Base-by-base conservation (phyloP, 2,113 vertebrate species). In the Struthio camelus region DNA sequence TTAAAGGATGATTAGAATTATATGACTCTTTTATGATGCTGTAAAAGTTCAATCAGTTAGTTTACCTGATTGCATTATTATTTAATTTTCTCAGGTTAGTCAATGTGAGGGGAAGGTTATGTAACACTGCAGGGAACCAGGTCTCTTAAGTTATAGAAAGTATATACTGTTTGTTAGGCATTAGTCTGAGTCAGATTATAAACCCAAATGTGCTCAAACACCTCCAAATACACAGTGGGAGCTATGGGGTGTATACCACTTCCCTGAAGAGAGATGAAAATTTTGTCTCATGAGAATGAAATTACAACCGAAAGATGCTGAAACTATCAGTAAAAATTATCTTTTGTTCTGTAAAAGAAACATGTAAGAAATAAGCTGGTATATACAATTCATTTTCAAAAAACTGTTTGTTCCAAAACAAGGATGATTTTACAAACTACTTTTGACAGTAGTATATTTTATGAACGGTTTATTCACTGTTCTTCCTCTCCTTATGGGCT, bases 371-470 rank as follows among this genome's bases (percentile, higher is more conserved):
- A 36, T 5, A 30, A 87, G 5, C 10, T 40, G 24, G 28, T 38
- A 40, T 23, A 38, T 19, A 10, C 0, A 0, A 19, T 67, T 34
- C 14, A 42, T 42, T 77, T 92, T 62, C 17, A 3, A 76, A 78
- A 90, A 53, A 18, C 28, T 70, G 3, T 58, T 82, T 85, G 34
- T 89, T 88, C 20, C 85, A 87, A 38, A 64, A 42, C 19, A 62
- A 87, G 72, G 81, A 11, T 48, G 38, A 76, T 95, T 87, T 89
- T 84, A 99, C 28, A 96, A 93, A 30, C 94, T 97, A 51, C 98
- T 98, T 95, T 97, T 98, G 81, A 98, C 97, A 50, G 97, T 86
- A 61, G 97, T 97, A 2, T 97, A 97, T 88, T 98, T 99, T 75
- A 98, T 97, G 64, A 98, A 97, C 50, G 95, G 98, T 97, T 98